Evolutionary conservation across 2,888 invertebrate species (phyloP).

Genomic region (Escarpia spicata): DNA sequence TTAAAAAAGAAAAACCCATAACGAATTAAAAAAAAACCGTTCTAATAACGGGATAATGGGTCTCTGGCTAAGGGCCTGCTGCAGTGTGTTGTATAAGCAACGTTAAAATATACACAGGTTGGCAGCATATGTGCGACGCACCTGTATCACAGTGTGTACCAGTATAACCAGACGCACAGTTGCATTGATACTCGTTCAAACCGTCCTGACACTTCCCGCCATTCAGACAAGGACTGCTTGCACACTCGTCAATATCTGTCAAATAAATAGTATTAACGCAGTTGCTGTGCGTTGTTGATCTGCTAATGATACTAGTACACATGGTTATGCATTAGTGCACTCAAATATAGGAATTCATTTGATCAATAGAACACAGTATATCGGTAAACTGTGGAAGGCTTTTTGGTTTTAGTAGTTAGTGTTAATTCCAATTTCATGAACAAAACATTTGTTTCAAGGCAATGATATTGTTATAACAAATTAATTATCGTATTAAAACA

Average conservation of each 20-base stretch:
- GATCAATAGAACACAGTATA: too few relatives aligned
- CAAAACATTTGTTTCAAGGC: too few relatives aligned
- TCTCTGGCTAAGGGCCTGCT: not conserved
- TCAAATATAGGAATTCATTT: too few relatives aligned
- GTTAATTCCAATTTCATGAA: too few relatives aligned
- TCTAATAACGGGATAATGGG: too few relatives aligned
- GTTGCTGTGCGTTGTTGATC: not conserved
- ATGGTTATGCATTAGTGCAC: not conserved
- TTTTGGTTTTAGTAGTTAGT: too few relatives aligned
- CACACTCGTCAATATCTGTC: not conserved
- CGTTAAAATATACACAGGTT: not conserved
- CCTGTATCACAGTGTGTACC: not conserved
- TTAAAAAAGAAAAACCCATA: too few relatives aligned
- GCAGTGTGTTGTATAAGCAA: not conserved
- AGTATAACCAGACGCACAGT: not conserved
- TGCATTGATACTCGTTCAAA: not conserved
- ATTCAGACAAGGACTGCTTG: not conserved
- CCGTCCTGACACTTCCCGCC: not conserved
- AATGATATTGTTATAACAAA: too few relatives aligned
- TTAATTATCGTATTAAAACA: too few relatives aligned
- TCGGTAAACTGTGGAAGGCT: too few relatives aligned
- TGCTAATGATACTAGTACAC: not conserved
- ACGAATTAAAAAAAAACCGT: too few relatives aligned
- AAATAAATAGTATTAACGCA: not conserved
- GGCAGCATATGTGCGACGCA: not conserved